Base-by-base conservation (phyloP, 2,888 invertebrate genomes). In the Matsumyia berberina region DNA sequence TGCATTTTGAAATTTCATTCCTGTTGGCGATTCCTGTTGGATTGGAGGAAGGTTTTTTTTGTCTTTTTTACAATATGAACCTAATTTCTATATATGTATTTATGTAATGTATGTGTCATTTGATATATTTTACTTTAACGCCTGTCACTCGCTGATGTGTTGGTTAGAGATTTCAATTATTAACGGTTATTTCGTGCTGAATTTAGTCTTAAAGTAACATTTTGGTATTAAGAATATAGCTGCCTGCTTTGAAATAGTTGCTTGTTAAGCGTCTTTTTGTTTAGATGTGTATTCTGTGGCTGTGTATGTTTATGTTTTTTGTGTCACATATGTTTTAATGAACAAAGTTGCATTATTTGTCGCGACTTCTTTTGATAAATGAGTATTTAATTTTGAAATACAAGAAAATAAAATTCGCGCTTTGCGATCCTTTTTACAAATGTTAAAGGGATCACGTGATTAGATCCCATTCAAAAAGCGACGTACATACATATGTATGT, bases 21-120 rank as follows among this genome's bases (percentile, higher is more conserved):
- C 66, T 51, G 88, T 86, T 86, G 90, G 89, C 88, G 90, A 88
- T 88, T 91, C 90, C 91, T 91, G 89, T 88, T 88, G 86, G 69
- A 86, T 51, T 80, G 82, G 58, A 83, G 86, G 60, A 82, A 82
- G 58, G 35, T 64, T 24, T 24, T 24, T 24, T 70, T 81, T 57
- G 39, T 42, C 70, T 78, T 39, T 46, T 57, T 33, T 19, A 51
- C 9, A 57, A 33, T 33, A 70, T 42, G 5, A 17, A 29, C 42
- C 39, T 17, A 39, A 17, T 33, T 72, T 24, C 33, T 29, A 42
- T 55, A 55, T 62, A n/a, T 24, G 15, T 12, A 12, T 46, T 17
- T 66, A 24, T 1, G 24, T 24, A 24, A 24, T 24, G 58, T 57
- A 17, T 83, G 62, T 72, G 46, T 46, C 24, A 24, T 24, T 24